Percentiles rank a stretch among this genome's conserved stretches.
Conservation (phyloP, 2,888 invertebrate species). For the Deroplatys truncata region DNA sequence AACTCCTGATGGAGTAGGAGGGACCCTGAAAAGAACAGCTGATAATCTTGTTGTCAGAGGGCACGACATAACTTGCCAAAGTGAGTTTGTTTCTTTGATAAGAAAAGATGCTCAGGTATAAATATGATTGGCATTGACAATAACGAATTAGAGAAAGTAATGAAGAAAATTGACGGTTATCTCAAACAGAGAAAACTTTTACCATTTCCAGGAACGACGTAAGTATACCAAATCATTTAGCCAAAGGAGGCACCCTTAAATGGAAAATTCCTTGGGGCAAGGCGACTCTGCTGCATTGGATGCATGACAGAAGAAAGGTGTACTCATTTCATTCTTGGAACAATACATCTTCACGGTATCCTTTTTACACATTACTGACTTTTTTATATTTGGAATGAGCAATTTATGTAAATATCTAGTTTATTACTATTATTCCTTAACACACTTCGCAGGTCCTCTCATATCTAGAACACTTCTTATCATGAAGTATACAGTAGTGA, state of each 20-base stretch:
- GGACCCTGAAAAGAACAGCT: constrained; percentile 1
- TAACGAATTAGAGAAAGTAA: not conserved
- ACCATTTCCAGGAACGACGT: not conserved
- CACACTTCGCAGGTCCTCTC: too few species aligned
- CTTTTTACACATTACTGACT: too few species aligned
- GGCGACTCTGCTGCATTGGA: not conserved
- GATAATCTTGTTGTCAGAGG: not conserved
- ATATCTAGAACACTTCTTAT: too few species aligned
- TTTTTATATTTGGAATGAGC: too few species aligned
- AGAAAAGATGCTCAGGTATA: not conserved
- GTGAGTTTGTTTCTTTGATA: not conserved
- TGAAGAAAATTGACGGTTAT: not conserved
- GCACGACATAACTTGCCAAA: not conserved
- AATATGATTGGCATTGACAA: not conserved
- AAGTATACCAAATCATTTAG: not conserved
- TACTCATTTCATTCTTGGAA: not conserved
- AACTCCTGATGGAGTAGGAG: constrained; percentile 5
- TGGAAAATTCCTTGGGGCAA: not conserved
- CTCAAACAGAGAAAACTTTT: too few species aligned
- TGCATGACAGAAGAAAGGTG: not conserved
- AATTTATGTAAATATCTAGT: too few species aligned
- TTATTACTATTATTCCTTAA: too few species aligned
- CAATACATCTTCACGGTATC: not conserved
- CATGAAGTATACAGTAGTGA: too few species aligned
- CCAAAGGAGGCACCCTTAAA: not conserved